phyloP scores from a whole-genome alignment of 1,140 invertebrate genomes.

The Arion vulgaris region DNA sequence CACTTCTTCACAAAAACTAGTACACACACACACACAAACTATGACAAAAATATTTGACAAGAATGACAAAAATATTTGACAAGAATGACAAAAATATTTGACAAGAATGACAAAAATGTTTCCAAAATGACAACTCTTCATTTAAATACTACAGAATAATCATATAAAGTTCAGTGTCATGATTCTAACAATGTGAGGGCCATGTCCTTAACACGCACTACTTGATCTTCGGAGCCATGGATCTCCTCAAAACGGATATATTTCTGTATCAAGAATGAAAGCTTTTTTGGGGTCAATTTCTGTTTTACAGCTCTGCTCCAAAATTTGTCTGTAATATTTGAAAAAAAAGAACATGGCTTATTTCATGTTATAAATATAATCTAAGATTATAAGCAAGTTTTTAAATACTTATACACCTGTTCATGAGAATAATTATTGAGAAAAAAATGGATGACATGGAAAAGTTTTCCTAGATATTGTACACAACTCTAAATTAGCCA shows the following conservation, averaged over 20 bases:
- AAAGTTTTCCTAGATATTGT: no score
- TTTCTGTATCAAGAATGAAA: conserved; percentile 33
- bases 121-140: no score
- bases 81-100: no score
- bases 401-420: background rate
- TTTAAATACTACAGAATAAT: no score
- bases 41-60: no score
- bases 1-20: no score
- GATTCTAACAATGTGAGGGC: conserved; percentile 14
- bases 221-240: conserved; percentile 35
- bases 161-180: no score
- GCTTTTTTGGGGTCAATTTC: conserved; percentile 27
- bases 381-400: no score
- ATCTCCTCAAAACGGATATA: conserved; percentile 35
- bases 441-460: background rate
- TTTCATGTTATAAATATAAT: background rate
- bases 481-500: no score
- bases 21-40: no score
- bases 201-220: conserved; percentile 30
- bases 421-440: background rate
- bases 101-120: no score
- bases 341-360: conserved; percentile 10
- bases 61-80: no score
- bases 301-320: conserved; percentile 35
- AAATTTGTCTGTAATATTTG: conserved; percentile 30